Evolutionary conservation across 2,888 invertebrate species (phyloP).

Genomic region (Cerceris ruficornis): DNA sequence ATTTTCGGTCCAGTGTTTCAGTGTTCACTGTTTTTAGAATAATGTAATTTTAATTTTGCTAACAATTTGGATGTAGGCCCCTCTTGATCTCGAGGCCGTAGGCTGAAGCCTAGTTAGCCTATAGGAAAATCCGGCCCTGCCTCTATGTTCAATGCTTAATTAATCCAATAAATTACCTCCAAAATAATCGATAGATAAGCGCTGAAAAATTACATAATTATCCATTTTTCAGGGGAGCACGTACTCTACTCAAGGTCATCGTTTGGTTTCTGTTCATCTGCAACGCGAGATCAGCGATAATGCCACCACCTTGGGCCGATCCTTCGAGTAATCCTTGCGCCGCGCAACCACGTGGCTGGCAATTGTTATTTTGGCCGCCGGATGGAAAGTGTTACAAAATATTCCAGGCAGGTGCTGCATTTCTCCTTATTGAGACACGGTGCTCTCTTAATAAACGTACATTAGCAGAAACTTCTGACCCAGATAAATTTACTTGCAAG

Average conservation of each 20-base stretch:
- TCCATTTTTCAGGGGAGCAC: constrained; percentile 68
- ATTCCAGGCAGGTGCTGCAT: constrained; percentile 85
- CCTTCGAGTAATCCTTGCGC: constrained; percentile 92
- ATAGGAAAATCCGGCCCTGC: too few relatives aligned
- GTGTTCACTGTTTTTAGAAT: too few relatives aligned
- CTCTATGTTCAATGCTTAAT: too few relatives aligned
- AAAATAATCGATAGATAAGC: neutral
- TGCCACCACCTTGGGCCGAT: constrained; percentile 94
- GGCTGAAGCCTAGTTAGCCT: too few relatives aligned
- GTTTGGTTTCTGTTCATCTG: constrained; percentile 67
- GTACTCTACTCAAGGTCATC: constrained; percentile 53
- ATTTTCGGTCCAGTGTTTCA: too few relatives aligned
- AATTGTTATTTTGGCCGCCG: constrained; percentile 91
- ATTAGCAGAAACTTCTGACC: constrained; percentile 5
- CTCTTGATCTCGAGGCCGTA: too few relatives aligned
- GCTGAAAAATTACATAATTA: too few relatives aligned
- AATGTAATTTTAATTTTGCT: too few relatives aligned
- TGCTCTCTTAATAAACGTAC: constrained; percentile 14
- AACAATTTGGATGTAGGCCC: too few relatives aligned
- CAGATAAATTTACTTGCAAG: neutral
- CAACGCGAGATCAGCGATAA: constrained; percentile 85
- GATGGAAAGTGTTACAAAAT: constrained; percentile 94
- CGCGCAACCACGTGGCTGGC: constrained; percentile 91
- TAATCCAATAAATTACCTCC: neutral
- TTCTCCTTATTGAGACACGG: constrained; percentile 36